Conservation (phyloP, 2,888 invertebrate species). For the Malthinus flaveolus region DNA sequence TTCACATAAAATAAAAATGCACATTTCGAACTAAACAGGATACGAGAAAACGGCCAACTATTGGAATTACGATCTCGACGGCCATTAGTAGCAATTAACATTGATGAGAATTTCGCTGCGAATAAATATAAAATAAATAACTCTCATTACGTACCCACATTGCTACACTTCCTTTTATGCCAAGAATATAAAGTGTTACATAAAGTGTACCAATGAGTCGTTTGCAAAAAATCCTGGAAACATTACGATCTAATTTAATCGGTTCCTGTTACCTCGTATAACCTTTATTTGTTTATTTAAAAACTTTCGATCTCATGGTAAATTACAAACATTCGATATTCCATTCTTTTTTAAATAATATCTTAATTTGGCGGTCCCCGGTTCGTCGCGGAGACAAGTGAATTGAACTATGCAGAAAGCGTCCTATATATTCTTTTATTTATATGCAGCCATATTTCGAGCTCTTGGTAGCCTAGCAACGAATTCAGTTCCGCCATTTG, state of each 20-base stretch:
- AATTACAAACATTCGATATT: neutral
- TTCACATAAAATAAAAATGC: conserved; percentile 36
- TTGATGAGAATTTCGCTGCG: conserved; percentile 50
- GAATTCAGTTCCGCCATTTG: conserved; percentile 50
- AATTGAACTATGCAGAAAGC: conserved; percentile 45
- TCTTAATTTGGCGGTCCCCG: conserved; percentile 28
- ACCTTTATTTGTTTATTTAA: no score
- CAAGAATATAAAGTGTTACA: conserved; percentile 35
- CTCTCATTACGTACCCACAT: conserved; percentile 43
- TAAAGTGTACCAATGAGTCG: conserved; percentile 16
- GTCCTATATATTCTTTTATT: conserved; percentile 47
- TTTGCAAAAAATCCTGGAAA: conserved; percentile 14
- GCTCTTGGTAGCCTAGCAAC: conserved; percentile 47
- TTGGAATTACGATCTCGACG: conserved; percentile 39
- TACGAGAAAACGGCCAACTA: conserved; percentile 31
- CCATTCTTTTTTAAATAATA: neutral
- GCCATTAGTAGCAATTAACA: conserved; percentile 52
- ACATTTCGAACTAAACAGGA: conserved; percentile 33
- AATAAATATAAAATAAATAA: conserved; percentile 51
- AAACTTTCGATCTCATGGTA: conserved; percentile 1
- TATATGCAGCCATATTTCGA: conserved; percentile 52
- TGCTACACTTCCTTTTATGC: conserved; percentile 44
- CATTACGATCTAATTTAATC: conserved; percentile 17
- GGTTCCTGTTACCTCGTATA: neutral
- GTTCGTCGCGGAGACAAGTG: conserved; percentile 36